Evolutionary conservation across 1,140 invertebrate species (phyloP).

Genomic region (Ips typographus): DNA sequence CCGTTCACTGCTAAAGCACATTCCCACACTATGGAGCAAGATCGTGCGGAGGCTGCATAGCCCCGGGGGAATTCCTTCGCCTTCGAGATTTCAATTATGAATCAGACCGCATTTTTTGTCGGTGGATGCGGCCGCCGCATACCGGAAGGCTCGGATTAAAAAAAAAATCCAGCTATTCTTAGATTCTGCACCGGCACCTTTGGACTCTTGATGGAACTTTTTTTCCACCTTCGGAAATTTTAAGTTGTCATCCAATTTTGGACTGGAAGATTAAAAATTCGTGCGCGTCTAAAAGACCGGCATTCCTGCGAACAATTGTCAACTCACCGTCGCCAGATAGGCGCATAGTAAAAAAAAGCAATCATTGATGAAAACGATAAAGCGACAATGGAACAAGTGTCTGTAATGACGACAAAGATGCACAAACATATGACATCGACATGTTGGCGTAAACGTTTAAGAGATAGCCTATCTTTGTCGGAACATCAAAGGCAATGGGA

Average conservation of each 20-base stretch:
- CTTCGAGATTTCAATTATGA: constrained; percentile 34
- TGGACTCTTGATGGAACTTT: background rate
- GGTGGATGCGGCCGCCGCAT: constrained; percentile 9
- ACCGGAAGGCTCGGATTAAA: constrained; percentile 34
- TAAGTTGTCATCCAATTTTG: background rate
- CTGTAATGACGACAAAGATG: background rate
- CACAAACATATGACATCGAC: background rate
- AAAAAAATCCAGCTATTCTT: constrained; percentile 25
- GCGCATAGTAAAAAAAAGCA: background rate
- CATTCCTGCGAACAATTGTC: background rate
- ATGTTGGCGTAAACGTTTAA: background rate
- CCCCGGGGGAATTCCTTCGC: constrained; percentile 23
- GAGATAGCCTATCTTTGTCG: background rate
- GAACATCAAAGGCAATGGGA: constrained; percentile 4
- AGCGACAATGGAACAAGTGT: background rate
- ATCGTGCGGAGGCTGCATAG: constrained; percentile 23
- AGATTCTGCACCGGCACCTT: constrained; percentile 20
- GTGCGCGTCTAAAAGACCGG: background rate
- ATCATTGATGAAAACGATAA: background rate
- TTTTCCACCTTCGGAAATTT: background rate
- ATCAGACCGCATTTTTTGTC: constrained; percentile 27
- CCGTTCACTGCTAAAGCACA: constrained; percentile 19
- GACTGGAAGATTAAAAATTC: background rate
- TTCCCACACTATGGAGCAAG: constrained; percentile 23
- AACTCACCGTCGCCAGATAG: background rate